phyloP scores from a whole-genome alignment of 2,797 vertebrate species.

The Pseudochaenichthys georgianus region DNA sequence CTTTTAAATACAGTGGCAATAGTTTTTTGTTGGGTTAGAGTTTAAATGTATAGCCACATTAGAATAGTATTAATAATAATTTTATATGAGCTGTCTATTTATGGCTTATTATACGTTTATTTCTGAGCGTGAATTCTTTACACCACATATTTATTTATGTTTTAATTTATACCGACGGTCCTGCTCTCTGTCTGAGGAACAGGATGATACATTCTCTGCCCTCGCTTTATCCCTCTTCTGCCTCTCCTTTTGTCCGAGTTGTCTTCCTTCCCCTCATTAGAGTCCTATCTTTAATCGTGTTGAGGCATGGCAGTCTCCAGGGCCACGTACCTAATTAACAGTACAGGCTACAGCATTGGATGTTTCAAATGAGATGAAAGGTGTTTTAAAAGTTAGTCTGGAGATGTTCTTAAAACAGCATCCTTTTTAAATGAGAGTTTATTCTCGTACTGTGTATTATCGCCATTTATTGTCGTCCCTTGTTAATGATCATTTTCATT shows the following conservation, averaged over 20 bases:
- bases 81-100: too few species aligned
- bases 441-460: neutral
- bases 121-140: neutral
- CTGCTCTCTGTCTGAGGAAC: constrained; percentile 17
- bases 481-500: neutral
- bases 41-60: too few species aligned
- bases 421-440: neutral
- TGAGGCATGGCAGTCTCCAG: constrained; percentile 37
- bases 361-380: constrained; percentile 35
- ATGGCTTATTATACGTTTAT: too few species aligned
- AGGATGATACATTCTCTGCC: constrained; percentile 1
- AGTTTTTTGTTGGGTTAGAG: neutral
- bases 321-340: constrained; percentile 58
- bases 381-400: neutral
- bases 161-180: neutral
- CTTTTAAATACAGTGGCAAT: constrained; percentile 4
- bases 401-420: neutral
- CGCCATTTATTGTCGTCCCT: too few species aligned
- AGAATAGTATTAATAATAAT: too few species aligned
- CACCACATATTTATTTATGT: neutral
- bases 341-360: constrained; percentile 2
- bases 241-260: constrained; percentile 21
- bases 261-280: constrained; percentile 33
- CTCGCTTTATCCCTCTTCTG: constrained; percentile 4
- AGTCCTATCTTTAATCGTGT: constrained; percentile 46